Evolutionary conservation across 2,797 vertebrate genomes (phyloP), one percentile per base, ranked within the genome.

Genomic region (Microchirus variegatus): DNA sequence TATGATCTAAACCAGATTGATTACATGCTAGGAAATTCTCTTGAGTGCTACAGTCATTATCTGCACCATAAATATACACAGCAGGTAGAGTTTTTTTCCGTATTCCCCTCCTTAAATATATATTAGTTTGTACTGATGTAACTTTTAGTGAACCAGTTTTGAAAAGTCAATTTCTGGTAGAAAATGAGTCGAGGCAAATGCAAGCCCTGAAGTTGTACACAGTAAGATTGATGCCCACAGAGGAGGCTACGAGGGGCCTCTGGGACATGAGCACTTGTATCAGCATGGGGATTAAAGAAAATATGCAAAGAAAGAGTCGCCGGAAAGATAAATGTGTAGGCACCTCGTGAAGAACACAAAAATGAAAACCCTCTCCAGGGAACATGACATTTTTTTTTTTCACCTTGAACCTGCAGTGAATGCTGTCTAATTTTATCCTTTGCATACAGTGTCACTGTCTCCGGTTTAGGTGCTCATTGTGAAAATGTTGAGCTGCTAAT

Each of bases 261-360:
- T 82, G 89, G 91, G 90, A 91, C 72, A 70, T 68, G 70, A 81
- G 81, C 81, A 73, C 86, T 85, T 83, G 88, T 87, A 91, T 92
- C 89, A 89, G 86, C 89, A 88, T 74, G 87, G 89, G 91, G 89
- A 91, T 92, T 92, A 84, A 90, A 83, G 86, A 74, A 84, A 91
- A 91, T 92, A 91, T 92, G 90, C 90, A 91, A 82, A 88, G 85
- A 77, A 90, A 82, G 77, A 85, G 77, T 85, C 79, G 67, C 77
- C 63, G 70, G 82, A 86, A 93, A 93, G 93, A 93, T 92, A 92
- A 93, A 94, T 93, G 91, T 91, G 88, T 86, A 78, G 64, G 87
- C 72, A 83, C 80, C 80, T 81, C 80, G 83, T 86, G 87, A 92
- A 82, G 81, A 94, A 89, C 85, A 89, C 71, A 90, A 83, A 90